Conservation (phyloP, 2,797 vertebrate species). For the Peromyscus nudipes region DNA sequence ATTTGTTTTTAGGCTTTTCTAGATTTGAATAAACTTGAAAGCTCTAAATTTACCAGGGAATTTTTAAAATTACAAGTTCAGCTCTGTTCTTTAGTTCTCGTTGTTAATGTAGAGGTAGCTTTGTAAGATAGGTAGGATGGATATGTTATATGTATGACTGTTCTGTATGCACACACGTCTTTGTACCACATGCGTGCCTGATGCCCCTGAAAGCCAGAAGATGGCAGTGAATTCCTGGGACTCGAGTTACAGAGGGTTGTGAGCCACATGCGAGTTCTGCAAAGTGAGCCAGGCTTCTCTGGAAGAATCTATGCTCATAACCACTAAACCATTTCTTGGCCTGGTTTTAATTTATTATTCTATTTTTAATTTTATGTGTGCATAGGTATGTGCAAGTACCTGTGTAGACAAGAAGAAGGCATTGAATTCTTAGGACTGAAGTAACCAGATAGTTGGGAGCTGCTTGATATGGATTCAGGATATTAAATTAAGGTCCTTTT, state of each 20-base stretch:
- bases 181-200: too few species aligned
- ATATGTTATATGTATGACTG: not conserved
- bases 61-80: conserved; percentile 66
- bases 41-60: conserved; percentile 14
- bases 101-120: conserved; percentile 22
- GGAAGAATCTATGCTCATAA: not conserved
- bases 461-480: not conserved
- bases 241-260: not conserved
- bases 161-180: not conserved
- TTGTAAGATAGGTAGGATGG: not conserved
- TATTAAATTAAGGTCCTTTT: not conserved
- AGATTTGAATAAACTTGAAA: conserved; percentile 35
- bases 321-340: not conserved
- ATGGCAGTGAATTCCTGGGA: not conserved
- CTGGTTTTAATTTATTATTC: not conserved
- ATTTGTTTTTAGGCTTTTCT: not conserved
- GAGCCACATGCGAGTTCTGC: too few species aligned
- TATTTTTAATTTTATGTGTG: not conserved
- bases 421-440: too few species aligned
- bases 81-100: conserved; percentile 46
- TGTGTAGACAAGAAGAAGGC: not conserved
- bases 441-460: not conserved
- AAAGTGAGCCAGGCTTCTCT: not conserved
- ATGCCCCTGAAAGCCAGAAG: not conserved
- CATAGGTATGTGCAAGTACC: not conserved